These are phyloP conservation scores for Heteronetta atricapilla DNA, from an alignment of 2,113 vertebrate genomes.

Conservation along the genomic window DNA sequence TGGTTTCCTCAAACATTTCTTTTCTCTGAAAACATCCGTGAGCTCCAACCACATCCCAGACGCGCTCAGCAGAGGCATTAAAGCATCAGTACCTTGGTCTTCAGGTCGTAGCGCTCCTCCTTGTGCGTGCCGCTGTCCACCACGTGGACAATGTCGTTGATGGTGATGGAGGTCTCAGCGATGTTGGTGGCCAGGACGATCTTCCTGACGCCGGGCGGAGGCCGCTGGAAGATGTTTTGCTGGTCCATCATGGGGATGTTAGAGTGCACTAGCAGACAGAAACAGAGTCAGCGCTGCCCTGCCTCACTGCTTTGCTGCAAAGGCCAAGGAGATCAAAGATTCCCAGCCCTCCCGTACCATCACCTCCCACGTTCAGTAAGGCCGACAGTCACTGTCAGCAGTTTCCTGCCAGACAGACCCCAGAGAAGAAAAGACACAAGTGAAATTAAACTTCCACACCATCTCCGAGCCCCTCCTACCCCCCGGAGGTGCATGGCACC, in stretches of 20 bases:
- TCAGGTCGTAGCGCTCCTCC: slow-evolving; percentile 91
- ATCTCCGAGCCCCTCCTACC: not conserved
- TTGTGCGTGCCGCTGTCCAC: slow-evolving; percentile 93
- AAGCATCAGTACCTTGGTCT: slow-evolving; percentile 84
- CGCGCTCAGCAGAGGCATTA: fast-evolving
- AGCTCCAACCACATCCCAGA: fast-evolving
- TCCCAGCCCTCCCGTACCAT: not conserved
- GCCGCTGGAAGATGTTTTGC: slow-evolving; percentile 91
- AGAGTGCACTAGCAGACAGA: slow-evolving; percentile 86
- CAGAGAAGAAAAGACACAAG: not conserved
- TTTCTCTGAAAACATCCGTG: not conserved
- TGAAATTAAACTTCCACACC: not conserved
- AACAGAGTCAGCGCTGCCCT: not conserved
- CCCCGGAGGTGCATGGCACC: not conserved
- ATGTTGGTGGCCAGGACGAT: slow-evolving; percentile 95
- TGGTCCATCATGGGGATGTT: slow-evolving; percentile 94
- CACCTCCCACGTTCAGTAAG: fast-evolving
- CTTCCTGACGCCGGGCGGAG: slow-evolving; percentile 84
- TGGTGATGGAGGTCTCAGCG: slow-evolving; percentile 95
- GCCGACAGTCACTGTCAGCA: not conserved
- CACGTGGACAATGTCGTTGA: slow-evolving; percentile 96
- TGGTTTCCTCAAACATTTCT: fast-evolving
- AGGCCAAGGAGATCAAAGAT: not conserved
- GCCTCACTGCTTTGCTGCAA: not conserved
- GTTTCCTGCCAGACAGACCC: not conserved